Base-by-base conservation (phyloP, 2,797 vertebrate species). In the Muraenolepis orangiensis region DNA sequence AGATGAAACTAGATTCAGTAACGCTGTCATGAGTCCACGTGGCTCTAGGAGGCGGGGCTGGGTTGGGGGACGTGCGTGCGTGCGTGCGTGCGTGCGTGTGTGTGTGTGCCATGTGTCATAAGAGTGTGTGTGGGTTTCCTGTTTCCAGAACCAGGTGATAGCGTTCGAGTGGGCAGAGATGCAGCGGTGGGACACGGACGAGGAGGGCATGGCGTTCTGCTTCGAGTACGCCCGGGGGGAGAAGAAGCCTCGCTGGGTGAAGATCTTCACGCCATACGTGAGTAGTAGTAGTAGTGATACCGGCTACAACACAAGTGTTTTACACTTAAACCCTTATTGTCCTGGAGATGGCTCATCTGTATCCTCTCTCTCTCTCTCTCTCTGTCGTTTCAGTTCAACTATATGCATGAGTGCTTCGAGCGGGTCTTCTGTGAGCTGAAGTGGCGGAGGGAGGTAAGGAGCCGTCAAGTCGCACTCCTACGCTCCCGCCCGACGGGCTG, bases 341-440 rank as follows among this genome's bases (percentile, higher is more conserved):
- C 46, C 20, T 1, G 32, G 32, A 34, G 32, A 8, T 3, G 57
- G 10, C 20, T 26, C 23, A 26, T 26, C 57, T 2, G 4, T 26
- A 4, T 64, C n/a, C 46, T 61, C 6, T n/a, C n/a, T n/a, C n/a
- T n/a, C 34, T 28, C 20, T 74, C 3, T 38, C 1, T 46, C 36
- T n/a, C 7, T n/a, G 6, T 64, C 73, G 29, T 75, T 51, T 31
- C 91, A 99, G 98, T 99, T 98, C 86, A 99, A 99, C 94, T 99
- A 99, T 92, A 98, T 99, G 98, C 97, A 99, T 30, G 98, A 99
- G 82, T 99, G 97, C 89, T 99, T 99, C 1, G 98, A 99, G 89
- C 93, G 98, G 75, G 95, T 99, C 67, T 98, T 99, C 95, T 99
- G 98, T 78, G 98, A 99, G 87, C 95, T 98, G 74, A 97, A 96